Base-by-base conservation (phyloP, 2,888 invertebrate genomes). In the Caenorhabditis imperialis region DNA sequence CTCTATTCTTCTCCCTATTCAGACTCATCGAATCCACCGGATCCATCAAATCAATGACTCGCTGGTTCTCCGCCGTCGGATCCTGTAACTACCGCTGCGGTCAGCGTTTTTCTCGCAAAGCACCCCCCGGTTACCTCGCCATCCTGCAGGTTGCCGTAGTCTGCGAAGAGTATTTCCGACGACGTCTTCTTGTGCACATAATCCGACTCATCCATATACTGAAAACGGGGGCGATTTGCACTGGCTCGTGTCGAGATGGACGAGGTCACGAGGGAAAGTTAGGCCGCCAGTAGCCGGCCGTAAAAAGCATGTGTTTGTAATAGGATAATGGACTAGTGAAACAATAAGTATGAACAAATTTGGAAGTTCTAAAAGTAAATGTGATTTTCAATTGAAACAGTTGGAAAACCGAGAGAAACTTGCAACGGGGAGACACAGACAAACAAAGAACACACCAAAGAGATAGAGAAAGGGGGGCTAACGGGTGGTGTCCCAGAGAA, bases 11-110 rank as follows among this genome's bases (percentile, higher is more conserved):
- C 10, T 63, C 67, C 5, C 51, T 27, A 62, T 82, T 82, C 20
- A 72, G 22, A 30, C 67, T 65, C 55, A 81, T 70, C 1, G 79
- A 69, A 40, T 82, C 82, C 4, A 82, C 57, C 20, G 82, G 82
- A 44, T 79, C 79, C 20, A 38, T 53, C 35, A 76, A 65, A 58
- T 75, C 69, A 30, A 75, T 70, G 3, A 75, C 63, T n/a, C 75
- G 40, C 35, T 45, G 42, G 35, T 75, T 75, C 25, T 63, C 69
- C 7, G 42, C 25, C 18, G 75, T 70, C n/a, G 75, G 75, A 27
- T 75, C 75, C 69, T 74, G 5, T 0, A 58, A 37, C 6, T 25
- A 54, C 3, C 8, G 45, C 33, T n/a, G 18, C 27, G 22, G 20
- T 14, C 16, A 7, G 14, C 20, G 18, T 33, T 30, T 14, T 40